A percentile compares a stretch with the other conserved stretches of the same genome.
Evolutionary conservation across 2,113 vertebrate species (phyloP).

Genomic region (Ageneiosus marmoratus): DNA sequence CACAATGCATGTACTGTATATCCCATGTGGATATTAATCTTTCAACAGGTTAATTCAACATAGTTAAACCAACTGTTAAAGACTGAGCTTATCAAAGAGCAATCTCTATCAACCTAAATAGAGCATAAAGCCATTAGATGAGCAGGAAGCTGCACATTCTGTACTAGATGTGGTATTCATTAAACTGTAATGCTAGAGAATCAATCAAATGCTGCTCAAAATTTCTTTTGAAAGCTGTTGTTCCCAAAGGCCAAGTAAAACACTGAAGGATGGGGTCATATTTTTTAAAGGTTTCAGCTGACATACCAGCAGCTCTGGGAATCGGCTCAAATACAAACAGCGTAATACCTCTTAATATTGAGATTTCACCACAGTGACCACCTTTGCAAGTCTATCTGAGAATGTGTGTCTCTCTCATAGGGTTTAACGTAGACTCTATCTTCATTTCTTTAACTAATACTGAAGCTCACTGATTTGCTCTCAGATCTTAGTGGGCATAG

Average conservation of each 20-base stretch:
- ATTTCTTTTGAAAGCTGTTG: constrained; percentile 63
- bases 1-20: too few species aligned
- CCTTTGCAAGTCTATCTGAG: constrained; percentile 8
- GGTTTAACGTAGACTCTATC: not conserved
- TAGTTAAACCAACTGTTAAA: not conserved
- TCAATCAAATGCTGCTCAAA: constrained; percentile 58
- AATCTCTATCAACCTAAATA: constrained; percentile 12
- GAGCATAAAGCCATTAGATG: constrained; percentile 9
- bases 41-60: not conserved
- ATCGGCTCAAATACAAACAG: constrained; percentile 9
- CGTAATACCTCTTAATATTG: constrained; percentile 11
- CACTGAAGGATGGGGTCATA: constrained; percentile 60
- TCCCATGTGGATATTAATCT: not conserved
- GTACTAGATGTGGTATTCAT: constrained; percentile 59
- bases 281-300: constrained; percentile 68
- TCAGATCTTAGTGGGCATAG: constrained; percentile 18
- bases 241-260: constrained; percentile 68
- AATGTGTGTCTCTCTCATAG: constrained; percentile 17
- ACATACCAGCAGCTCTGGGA: constrained; percentile 66
- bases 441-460: constrained; percentile 1
- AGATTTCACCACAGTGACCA: constrained; percentile 28
- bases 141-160: constrained; percentile 27
- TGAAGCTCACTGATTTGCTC: not conserved
- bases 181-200: constrained; percentile 59
- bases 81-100: not conserved